These are phyloP conservation scores for Myiotriccus ornatus DNA, from an alignment of 2,797 vertebrate genomes.

Conservation along the genomic window DNA sequence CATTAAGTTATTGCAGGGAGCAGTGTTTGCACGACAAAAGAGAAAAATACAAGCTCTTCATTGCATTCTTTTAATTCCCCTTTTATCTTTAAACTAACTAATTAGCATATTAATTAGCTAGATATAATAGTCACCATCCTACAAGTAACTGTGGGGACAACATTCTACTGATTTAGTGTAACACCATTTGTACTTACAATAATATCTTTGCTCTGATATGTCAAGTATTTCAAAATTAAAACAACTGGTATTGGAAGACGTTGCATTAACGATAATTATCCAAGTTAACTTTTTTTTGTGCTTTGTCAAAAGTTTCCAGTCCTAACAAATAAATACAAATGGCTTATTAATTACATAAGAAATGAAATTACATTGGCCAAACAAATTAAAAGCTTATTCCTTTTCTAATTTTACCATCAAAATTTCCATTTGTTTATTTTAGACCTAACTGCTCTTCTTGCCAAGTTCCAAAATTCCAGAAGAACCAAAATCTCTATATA, in stretches of 20 bases:
- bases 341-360: neutral
- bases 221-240: neutral
- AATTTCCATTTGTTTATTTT: neutral
- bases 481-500: neutral
- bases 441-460: neutral
- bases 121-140: neutral
- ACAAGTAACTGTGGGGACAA: neutral
- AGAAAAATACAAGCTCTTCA: conserved; percentile 41
- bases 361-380: neutral
- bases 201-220: neutral
- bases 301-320: neutral
- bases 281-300: neutral
- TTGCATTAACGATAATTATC: fast-evolving
- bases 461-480: neutral
- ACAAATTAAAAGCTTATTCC: neutral
- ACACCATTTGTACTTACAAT: neutral
- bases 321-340: neutral
- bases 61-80: neutral
- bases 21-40: conserved; percentile 32
- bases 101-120: conserved; percentile 60
- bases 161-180: neutral
- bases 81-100: conserved; percentile 38
- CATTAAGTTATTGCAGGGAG: conserved; percentile 42
- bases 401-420: neutral
- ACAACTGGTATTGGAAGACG: neutral